Conservation (phyloP, 1,140 invertebrate genomes). For the Varroa destructor region DNA sequence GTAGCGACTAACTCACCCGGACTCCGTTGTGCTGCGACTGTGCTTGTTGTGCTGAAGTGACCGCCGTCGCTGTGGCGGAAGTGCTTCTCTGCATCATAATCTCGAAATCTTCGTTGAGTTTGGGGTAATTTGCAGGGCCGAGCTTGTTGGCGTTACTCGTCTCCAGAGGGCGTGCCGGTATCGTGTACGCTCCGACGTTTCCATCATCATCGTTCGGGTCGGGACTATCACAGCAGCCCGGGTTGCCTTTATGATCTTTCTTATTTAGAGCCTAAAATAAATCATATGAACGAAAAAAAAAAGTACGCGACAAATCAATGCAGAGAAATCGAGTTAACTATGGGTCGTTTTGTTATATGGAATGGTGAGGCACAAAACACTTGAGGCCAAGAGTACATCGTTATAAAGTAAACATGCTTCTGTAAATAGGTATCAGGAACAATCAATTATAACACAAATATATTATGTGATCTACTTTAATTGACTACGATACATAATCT, state of each 20-base stretch:
- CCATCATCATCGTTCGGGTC: conserved; percentile 13
- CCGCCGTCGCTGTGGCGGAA: neutral
- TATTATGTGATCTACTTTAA: no score
- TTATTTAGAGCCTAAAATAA: conserved; percentile 24
- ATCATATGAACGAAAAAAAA: neutral
- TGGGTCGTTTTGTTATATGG: no score
- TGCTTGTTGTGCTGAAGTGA: no score
- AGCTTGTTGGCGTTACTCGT: conserved; percentile 25
- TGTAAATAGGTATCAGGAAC: no score
- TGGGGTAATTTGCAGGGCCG: conserved; percentile 10
- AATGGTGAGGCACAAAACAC: no score
- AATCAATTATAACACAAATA: no score
- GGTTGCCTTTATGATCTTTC: conserved; percentile 24
- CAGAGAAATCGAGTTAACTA: no score
- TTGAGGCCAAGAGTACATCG: no score
- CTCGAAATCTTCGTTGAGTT: conserved; percentile 25
- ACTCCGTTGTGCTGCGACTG: conserved; percentile 24
- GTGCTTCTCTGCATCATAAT: conserved; percentile 25
- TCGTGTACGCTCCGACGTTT: conserved; percentile 17
- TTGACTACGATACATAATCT: no score
- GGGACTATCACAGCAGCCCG: conserved; percentile 11
- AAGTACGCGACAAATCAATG: no score
- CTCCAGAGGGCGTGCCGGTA: conserved; percentile 19
- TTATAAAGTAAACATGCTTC: no score
- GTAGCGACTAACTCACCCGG: neutral